Evolutionary conservation across 35 echinoderm and acorn worm species (phyloP).

Genomic region (Heliocidaris tuberculata): DNA sequence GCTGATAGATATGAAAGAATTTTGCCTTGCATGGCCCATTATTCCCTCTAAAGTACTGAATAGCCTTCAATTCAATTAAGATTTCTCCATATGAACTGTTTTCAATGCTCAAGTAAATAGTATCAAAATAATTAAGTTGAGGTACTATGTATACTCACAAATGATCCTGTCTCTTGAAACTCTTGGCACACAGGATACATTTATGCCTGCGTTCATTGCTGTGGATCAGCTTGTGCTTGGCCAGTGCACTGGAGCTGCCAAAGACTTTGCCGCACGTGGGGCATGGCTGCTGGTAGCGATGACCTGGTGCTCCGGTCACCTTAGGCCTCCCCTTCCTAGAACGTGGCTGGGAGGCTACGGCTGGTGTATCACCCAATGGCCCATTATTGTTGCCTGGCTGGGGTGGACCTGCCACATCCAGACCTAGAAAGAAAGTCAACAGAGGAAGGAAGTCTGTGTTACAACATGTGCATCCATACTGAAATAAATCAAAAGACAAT

Average conservation of each 20-base stretch:
- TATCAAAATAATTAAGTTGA: not conserved
- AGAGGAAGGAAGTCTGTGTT: not conserved
- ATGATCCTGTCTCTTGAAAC: constrained; percentile 98
- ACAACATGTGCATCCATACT: no score
- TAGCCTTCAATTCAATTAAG: no score
- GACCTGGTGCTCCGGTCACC: constrained; percentile 63
- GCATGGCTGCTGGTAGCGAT: constrained; percentile 91
- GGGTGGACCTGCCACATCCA: constrained; percentile 29
- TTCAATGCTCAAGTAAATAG: not conserved
- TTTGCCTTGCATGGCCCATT: no score
- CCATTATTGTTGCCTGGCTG: constrained; percentile 36
- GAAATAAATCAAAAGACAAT: not conserved
- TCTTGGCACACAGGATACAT: constrained; percentile 92
- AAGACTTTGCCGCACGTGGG: constrained; percentile 91
- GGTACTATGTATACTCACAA: constrained; percentile 66
- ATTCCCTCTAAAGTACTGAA: no score
- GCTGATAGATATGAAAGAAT: no score
- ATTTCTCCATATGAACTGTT: not conserved
- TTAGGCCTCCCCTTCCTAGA: constrained; percentile 81
- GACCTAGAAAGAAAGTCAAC: not conserved
- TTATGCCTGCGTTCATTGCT: constrained; percentile 95
- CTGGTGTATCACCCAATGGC: not conserved
- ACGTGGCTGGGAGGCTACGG: not conserved
- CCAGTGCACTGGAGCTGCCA: constrained; percentile 96
- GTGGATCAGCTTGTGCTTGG: constrained; percentile 98